Evolutionary conservation across 2,888 invertebrate species (phyloP).

Genomic region (Ligdia adustata): DNA sequence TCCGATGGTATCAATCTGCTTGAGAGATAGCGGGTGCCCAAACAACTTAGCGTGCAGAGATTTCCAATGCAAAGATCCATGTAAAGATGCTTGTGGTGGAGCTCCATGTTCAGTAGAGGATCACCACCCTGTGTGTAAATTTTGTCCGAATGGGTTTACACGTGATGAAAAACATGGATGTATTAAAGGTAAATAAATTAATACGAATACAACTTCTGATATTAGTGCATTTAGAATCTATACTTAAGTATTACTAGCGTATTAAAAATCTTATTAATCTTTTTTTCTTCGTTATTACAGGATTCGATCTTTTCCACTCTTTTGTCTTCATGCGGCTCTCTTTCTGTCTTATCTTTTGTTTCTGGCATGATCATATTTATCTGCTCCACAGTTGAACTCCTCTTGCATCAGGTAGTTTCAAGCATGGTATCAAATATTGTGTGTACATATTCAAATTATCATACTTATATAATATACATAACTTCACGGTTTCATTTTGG

Average conservation of each 20-base stretch:
- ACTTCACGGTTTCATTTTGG: constrained; percentile 65
- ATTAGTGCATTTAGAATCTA: constrained; percentile 63
- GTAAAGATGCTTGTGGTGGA: constrained; percentile 93
- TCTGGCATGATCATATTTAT: constrained; percentile 77
- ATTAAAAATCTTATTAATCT: constrained; percentile 78
- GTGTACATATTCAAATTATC: too few relatives aligned
- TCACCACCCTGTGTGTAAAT: constrained; percentile 97
- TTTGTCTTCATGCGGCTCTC: constrained; percentile 76
- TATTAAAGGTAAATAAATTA: constrained; percentile 97
- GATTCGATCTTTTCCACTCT: constrained; percentile 80
- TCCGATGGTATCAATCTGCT: constrained; percentile 93
- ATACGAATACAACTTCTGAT: constrained; percentile 54
- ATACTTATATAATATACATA: constrained; percentile 48
- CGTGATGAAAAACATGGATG: constrained; percentile 97
- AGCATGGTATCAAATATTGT: constrained; percentile 64
- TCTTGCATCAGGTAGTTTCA: constrained; percentile 78
- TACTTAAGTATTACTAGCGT: constrained; percentile 53
- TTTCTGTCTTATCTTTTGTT: constrained; percentile 72
- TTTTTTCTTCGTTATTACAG: constrained; percentile 82
- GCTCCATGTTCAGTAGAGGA: constrained; percentile 97
- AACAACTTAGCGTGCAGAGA: constrained; percentile 93
- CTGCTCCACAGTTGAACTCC: constrained; percentile 76
- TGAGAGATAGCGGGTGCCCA: constrained; percentile 95
- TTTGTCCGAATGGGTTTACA: constrained; percentile 96
- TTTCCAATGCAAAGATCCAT: constrained; percentile 96